Evolutionary conservation across 2,797 vertebrate species (phyloP), one percentile per base, ranked within the genome.

Genomic region (Brotula barbata): DNA sequence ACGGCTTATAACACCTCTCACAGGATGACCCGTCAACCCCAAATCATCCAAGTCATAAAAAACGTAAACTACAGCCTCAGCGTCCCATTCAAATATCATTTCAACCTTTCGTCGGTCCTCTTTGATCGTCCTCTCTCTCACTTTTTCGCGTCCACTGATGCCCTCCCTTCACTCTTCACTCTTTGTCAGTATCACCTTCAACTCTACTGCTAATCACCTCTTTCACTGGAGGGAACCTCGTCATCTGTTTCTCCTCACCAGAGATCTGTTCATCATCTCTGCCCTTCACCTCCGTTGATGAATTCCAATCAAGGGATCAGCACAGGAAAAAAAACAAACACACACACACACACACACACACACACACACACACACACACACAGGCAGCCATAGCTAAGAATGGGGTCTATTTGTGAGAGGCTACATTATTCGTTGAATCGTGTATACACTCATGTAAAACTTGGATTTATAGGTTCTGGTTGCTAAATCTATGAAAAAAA

Each of bases 251-350:
- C 54, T 46, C 22, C 42, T 33, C 45, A 0, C 52, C 4, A 9
- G 39, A 21, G 56, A 59, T 64, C 52, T 51, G 31, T 34, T 43
- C 67, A 42, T 68, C 50, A 36, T 66, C 69, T 61, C 65, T 68
- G 75, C 40, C 51, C 66, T 68, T 67, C 72, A 78, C 66, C 71
- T 63, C 58, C 46, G 15, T 45, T 0, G 19, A 68, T 67, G 78
- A 79, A 75, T 81, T 46, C 75, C 64, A 73, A 80, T 78, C 76
- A 40, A 46, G 37, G 73, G 55, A 78, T 75, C 63, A 77, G 68
- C 28, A 28, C 6, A 2, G 25, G 1, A 16, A 33, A 10, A n/a
- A 36, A 42, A 23, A 42, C 22, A 42, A 17, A 34, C 33, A 54
- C 49, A 36, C 6, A 3, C 34, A 43, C 43, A 25, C 40, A 42